phyloP scores from a whole-genome alignment of 1,140 invertebrate genomes.

The Aphidius gifuensis region DNA sequence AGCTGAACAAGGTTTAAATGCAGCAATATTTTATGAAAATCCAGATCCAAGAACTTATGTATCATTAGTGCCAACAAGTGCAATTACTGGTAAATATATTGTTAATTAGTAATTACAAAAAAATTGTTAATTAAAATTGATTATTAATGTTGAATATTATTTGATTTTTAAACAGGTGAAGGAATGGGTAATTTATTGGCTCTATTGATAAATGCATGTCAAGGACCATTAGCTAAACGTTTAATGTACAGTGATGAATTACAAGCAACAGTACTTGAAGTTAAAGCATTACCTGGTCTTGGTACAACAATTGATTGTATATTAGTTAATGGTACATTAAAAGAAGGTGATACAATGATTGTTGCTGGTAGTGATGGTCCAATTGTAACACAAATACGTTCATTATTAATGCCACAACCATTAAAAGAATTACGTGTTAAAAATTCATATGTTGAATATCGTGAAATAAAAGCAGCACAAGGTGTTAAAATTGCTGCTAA shows the following conservation, averaged over 20 bases:
- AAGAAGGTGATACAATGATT: conserved; percentile 91
- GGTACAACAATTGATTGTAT: conserved; percentile 99
- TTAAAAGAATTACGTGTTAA: conserved; percentile 97
- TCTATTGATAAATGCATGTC: conserved; percentile 88
- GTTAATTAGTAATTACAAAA: conserved; percentile 9
- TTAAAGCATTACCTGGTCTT: conserved; percentile 95
- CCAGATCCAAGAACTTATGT: conserved; percentile 89
- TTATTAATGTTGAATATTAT: not conserved
- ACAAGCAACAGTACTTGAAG: conserved; percentile 96
- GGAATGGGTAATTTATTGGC: conserved; percentile 98
- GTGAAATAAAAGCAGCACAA: conserved; percentile 92
- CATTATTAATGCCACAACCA: conserved; percentile 95
- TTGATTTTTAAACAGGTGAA: conserved; percentile 63
- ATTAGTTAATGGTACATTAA: conserved; percentile 90
- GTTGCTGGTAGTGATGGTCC: conserved; percentile 97
- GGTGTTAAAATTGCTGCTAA: conserved; percentile 98
- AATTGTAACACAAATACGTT: conserved; percentile 95
- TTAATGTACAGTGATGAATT: conserved; percentile 92
- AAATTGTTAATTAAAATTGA: conserved; percentile 7
- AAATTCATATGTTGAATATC: conserved; percentile 94
- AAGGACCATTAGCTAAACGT: conserved; percentile 85
- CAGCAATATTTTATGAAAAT: conserved; percentile 94
- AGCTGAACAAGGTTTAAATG: conserved; percentile 94
- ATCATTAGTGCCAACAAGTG: conserved; percentile 96
- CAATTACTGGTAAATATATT: conserved; percentile 69